Evolutionary conservation across 2,797 vertebrate genomes (phyloP).

Genomic region (Epinephelus awoara): DNA sequence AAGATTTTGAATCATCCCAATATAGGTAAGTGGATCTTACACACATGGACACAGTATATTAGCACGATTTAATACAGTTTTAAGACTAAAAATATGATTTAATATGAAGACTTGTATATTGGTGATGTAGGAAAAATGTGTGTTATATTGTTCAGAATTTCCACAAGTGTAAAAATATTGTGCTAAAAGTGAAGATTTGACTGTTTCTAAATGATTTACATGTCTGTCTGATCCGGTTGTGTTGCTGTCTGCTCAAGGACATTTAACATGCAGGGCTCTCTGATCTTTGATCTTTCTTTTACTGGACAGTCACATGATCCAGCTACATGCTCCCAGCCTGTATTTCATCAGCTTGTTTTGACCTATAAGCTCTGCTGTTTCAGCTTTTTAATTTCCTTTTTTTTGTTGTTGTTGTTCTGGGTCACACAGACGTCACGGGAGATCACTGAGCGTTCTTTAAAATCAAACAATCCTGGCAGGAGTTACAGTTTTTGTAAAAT

Average conservation of each 20-base stretch:
- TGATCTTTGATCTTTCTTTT: slow-evolving; percentile 25
- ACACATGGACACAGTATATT: neutral
- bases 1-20: slow-evolving; percentile 99
- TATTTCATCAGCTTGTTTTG: neutral
- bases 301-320: neutral
- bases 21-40: slow-evolving; percentile 89
- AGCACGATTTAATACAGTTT: neutral
- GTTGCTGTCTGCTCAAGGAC: neutral
- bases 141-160: neutral
- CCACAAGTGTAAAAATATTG: neutral
- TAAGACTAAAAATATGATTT: neutral
- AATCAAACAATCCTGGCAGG: neutral
- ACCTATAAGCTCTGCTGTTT: neutral
- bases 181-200: neutral
- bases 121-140: neutral
- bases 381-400: neutral
- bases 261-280: neutral
- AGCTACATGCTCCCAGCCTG: neutral
- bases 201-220: too few species aligned
- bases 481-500: neutral
- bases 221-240: neutral
- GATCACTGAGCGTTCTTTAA: neutral
- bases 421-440: neutral
- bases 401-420: neutral
- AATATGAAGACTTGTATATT: neutral